Evolutionary conservation across 2,113 vertebrate species (phyloP).

Genomic region (Ameiurus melas): DNA sequence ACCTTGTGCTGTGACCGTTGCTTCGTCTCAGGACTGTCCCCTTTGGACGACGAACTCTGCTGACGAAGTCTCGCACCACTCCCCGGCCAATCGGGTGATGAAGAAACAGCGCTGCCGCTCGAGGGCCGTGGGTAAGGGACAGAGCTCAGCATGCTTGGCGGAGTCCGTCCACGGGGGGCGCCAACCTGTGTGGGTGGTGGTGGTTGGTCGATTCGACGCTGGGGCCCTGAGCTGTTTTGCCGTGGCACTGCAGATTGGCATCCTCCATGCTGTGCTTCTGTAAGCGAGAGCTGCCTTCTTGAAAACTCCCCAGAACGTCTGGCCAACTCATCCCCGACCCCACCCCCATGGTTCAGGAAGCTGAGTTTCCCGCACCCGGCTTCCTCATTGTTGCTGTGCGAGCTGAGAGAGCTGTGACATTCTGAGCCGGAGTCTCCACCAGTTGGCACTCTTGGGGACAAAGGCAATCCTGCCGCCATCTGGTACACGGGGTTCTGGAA

Average conservation of each 20-base stretch:
- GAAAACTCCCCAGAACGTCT: conserved; percentile 87
- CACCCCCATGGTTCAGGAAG: conserved; percentile 74
- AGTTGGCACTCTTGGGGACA: conserved; percentile 83
- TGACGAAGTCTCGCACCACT: conserved; percentile 87
- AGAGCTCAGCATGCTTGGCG: conserved; percentile 83
- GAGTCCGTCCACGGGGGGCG: conserved; percentile 83
- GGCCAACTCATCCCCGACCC: conserved; percentile 82
- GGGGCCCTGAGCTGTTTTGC: conserved; percentile 92
- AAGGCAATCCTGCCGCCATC: conserved; percentile 92
- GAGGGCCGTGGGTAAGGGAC: conserved; percentile 86
- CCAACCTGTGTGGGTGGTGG: conserved; percentile 72
- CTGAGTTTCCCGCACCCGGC: conserved; percentile 70
- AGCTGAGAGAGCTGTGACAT: conserved; percentile 97
- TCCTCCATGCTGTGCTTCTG: conserved; percentile 76
- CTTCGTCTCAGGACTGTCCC: conserved; percentile 94
- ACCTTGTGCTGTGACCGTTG: conserved; percentile 84
- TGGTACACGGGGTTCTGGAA: conserved; percentile 99
- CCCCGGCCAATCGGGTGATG: conserved; percentile 89
- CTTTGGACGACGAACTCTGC: conserved; percentile 93
- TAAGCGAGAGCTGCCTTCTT: conserved; percentile 87
- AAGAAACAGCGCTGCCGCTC: conserved; percentile 85
- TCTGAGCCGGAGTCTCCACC: conserved; percentile 92
- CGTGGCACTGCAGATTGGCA: conserved; percentile 80
- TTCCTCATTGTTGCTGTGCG: conserved; percentile 97
- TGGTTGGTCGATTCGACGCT: conserved; percentile 91